phyloP scores from a whole-genome alignment of 1,140 invertebrate species.

The Drosophila nigromelanica region DNA sequence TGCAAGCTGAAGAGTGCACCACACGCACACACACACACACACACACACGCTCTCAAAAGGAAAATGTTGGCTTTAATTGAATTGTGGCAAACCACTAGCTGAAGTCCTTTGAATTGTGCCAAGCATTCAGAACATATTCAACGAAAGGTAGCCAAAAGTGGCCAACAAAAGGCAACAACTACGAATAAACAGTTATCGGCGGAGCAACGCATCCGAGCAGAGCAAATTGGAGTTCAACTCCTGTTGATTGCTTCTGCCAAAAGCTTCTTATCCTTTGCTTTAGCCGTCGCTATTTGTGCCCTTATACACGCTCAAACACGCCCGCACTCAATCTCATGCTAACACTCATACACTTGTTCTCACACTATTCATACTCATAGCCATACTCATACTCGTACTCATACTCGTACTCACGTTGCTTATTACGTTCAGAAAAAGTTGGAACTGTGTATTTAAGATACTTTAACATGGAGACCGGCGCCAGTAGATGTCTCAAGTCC shows the following conservation, averaged over 20 bases:
- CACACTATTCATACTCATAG: neutral
- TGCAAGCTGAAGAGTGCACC: constrained; percentile 14
- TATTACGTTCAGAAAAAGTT: constrained; percentile 4
- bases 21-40: neutral
- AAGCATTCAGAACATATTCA: constrained; percentile 2
- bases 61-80: constrained; percentile 29
- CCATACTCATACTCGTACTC: neutral
- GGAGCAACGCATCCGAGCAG: constrained; percentile 5
- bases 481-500: constrained; percentile 24
- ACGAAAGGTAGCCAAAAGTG: neutral
- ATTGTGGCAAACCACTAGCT: constrained; percentile 23
- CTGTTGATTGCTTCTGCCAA: constrained; percentile 11
- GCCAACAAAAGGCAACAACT: constrained; percentile 7
- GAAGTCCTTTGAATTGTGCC: constrained; percentile 24
- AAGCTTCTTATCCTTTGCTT: neutral
- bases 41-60: constrained; percentile 4
- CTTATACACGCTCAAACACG: neutral
- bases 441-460: constrained; percentile 38
- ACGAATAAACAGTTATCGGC: constrained; percentile 14
- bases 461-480: constrained; percentile 47
- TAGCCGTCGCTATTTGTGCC: constrained; percentile 10
- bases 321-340: neutral
- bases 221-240: constrained; percentile 5
- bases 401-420: constrained; percentile 9
- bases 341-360: neutral